These are phyloP conservation scores for Lindbergichthys nudifrons DNA, from an alignment of 2,797 vertebrate species.

Conservation along the genomic window DNA sequence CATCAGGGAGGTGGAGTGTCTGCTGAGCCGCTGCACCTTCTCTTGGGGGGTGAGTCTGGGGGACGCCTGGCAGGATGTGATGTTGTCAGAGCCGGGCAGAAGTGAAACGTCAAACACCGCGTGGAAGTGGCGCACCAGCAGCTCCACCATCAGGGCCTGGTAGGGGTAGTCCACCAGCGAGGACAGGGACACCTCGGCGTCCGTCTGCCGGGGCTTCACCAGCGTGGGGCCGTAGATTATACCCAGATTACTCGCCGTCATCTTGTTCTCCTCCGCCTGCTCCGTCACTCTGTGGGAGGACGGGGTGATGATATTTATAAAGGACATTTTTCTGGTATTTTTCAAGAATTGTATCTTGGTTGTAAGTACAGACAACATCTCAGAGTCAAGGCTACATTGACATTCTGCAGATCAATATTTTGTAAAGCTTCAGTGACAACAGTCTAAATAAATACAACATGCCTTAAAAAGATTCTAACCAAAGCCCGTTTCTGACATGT, in stretches of 20 bases:
- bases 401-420: not conserved
- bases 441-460: not conserved
- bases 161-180: constrained; percentile 96
- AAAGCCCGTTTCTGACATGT: not conserved
- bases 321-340: not conserved
- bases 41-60: constrained; percentile 84
- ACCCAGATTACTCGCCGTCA: constrained; percentile 96
- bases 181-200: constrained; percentile 93
- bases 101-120: constrained; percentile 87
- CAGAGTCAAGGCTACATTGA: not conserved
- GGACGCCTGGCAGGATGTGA: constrained; percentile 69
- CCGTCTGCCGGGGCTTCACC: constrained; percentile 91
- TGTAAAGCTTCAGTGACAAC: not conserved
- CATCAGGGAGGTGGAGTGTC: constrained; percentile 85
- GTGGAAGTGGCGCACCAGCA: constrained; percentile 90
- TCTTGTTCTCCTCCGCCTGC: constrained; percentile 96
- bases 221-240: constrained; percentile 98
- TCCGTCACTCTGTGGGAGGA: constrained; percentile 87
- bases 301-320: constrained; percentile 2
- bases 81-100: constrained; percentile 63
- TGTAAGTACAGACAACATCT: not conserved
- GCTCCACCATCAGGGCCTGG: constrained; percentile 94
- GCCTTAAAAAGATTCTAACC: not conserved
- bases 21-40: constrained; percentile 85
- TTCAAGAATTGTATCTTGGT: not conserved